Percentiles rank a stretch among this genome's conserved stretches.
Evolutionary conservation across 2,113 vertebrate species (phyloP).

Genomic region (Notarius quadriscutis): DNA sequence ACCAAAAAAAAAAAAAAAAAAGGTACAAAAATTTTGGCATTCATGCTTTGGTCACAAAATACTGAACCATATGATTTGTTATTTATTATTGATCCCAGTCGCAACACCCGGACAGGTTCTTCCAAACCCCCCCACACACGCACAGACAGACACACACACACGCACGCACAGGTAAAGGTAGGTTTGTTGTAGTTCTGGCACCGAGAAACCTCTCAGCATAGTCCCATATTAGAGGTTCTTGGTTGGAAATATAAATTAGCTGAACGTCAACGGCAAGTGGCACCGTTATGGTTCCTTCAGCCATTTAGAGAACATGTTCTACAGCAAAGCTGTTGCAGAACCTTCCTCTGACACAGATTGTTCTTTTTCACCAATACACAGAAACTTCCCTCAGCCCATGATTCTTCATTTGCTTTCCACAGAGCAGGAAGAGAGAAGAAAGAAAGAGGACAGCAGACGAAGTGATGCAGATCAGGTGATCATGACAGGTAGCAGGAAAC

Average conservation of each 20-base stretch:
- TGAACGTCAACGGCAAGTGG: conserved; percentile 55
- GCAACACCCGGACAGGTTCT: conserved; percentile 81
- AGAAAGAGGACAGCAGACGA: conserved; percentile 72
- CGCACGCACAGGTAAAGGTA: conserved; percentile 81
- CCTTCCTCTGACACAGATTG: conserved; percentile 98
- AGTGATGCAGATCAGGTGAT: conserved; percentile 77
- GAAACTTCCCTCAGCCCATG: conserved; percentile 99
- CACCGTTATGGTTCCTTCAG: conserved; percentile 74
- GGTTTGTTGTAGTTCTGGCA: conserved; percentile 96
- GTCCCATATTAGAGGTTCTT: conserved; percentile 79
- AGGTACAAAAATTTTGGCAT: conserved; percentile 92
- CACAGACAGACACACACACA: conserved; percentile 35
- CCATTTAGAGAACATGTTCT: conserved; percentile 98
- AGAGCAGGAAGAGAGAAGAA: conserved; percentile 79
- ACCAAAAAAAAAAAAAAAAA: conserved; percentile 63
- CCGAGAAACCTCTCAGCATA: conserved; percentile 87
- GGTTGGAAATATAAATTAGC: conserved; percentile 58
- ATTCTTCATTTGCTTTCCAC: conserved; percentile 98
- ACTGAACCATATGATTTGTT: conserved; percentile 80
- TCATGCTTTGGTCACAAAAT: conserved; percentile 99
- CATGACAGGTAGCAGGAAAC: conserved; percentile 79
- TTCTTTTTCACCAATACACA: conserved; percentile 99
- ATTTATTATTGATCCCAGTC: conserved; percentile 81
- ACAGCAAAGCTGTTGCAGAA: conserved; percentile 98
- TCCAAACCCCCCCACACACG: conserved; percentile 75